Percentiles rank a stretch among this genome's conserved stretches.
phyloP scores from a whole-genome alignment of 2,888 invertebrate genomes.

The Leptura quadrifasciata region DNA sequence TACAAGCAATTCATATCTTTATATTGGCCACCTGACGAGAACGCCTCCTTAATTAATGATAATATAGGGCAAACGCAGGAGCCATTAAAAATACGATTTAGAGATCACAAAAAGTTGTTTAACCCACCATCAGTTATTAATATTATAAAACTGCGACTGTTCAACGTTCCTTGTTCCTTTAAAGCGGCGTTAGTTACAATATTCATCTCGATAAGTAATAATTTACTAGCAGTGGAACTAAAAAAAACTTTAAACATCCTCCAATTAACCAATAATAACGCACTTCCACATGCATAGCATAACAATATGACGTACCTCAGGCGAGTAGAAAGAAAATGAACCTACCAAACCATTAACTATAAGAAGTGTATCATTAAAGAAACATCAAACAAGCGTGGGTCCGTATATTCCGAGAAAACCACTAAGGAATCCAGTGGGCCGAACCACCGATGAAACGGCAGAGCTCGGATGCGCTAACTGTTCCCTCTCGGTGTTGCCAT shows the following conservation, averaged over 20 bases:
- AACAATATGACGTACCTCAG: slow-evolving; percentile 14
- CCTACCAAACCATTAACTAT: slow-evolving; percentile 45
- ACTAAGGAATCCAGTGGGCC: slow-evolving; percentile 68
- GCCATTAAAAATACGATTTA: neutral
- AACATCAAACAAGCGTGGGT: slow-evolving; percentile 53
- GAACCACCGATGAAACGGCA: slow-evolving; percentile 61
- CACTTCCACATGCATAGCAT: slow-evolving; percentile 31
- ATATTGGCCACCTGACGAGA: too few species aligned
- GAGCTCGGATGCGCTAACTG: slow-evolving; percentile 35
- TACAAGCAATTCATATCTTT: too few species aligned
- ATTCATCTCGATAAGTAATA: slow-evolving; percentile 18
- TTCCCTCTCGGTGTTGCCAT: slow-evolving; percentile 36
- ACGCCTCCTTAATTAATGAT: too few species aligned
- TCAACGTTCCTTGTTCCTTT: neutral
- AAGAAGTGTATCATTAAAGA: slow-evolving; percentile 54
- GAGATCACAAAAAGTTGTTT: neutral
- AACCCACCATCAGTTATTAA: neutral
- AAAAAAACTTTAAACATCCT: slow-evolving; percentile 33
- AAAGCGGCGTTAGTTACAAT: neutral
- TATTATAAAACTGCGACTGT: neutral
- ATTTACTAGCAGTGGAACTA: neutral
- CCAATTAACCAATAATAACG: slow-evolving; percentile 32
- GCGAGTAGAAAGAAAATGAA: slow-evolving; percentile 16
- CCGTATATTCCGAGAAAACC: slow-evolving; percentile 63
- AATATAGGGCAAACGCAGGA: neutral